Percentiles rank a stretch among this genome's conserved stretches.
phyloP scores from a whole-genome alignment of 2,888 invertebrate genomes.

The Epirrita christyi region DNA sequence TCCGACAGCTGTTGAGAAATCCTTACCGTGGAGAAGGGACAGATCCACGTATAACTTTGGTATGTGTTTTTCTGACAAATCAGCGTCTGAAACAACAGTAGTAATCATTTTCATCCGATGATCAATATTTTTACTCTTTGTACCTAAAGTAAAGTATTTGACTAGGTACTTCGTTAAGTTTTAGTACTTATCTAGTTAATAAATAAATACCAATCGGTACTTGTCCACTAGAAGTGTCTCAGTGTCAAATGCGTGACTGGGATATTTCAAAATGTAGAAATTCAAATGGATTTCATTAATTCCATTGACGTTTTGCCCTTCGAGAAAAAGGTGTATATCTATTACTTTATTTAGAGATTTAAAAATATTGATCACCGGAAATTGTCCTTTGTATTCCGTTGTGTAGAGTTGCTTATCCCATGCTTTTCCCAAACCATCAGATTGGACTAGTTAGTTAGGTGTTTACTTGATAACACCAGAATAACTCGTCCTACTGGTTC shows the following conservation, averaged over 20 bases:
- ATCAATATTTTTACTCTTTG: conserved; percentile 47
- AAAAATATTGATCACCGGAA: conserved; percentile 48
- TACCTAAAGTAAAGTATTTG: no score
- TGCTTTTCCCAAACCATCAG: conserved; percentile 5
- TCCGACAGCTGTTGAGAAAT: conserved; percentile 91
- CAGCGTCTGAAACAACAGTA: conserved; percentile 53
- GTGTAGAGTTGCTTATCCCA: conserved; percentile 8
- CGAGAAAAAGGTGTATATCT: no score
- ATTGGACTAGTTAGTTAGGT: not conserved
- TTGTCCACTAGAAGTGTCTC: no score
- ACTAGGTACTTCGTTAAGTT: no score
- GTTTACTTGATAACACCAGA: not conserved
- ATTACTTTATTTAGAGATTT: not conserved
- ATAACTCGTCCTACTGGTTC: not conserved
- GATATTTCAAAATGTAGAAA: no score
- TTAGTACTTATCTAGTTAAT: no score
- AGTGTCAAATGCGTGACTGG: no score
- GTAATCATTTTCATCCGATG: conserved; percentile 56
- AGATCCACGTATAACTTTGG: conserved; percentile 89
- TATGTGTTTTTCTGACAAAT: conserved; percentile 80
- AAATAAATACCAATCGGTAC: no score
- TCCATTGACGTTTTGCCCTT: no score
- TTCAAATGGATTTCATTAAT: no score
- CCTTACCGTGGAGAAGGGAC: conserved; percentile 94
- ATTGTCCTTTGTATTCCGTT: conserved; percentile 14